These are phyloP conservation scores for Datnioides undecimradiatus DNA, from an alignment of 2,113 vertebrate genomes.

Conservation along the genomic window DNA sequence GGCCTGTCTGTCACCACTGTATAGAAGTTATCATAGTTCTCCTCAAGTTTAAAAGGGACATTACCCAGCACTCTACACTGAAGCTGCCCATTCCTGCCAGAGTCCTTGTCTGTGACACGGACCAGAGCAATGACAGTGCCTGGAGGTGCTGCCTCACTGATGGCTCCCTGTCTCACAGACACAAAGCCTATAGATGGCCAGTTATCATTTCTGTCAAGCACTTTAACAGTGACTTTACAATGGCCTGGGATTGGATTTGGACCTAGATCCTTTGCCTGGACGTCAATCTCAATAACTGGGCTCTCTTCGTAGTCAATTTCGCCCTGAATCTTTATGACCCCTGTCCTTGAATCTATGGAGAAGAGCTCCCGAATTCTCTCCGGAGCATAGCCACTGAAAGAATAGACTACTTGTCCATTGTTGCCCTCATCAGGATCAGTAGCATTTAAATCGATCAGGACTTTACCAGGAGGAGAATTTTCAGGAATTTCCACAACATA, in stretches of 20 bases:
- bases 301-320: conserved; percentile 98
- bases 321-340: conserved; percentile 95
- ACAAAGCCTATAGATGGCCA: conserved; percentile 96
- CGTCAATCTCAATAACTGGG: conserved; percentile 94
- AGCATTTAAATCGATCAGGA: conserved; percentile 95
- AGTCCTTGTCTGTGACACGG: conserved; percentile 95
- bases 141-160: conserved; percentile 96
- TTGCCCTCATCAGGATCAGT: conserved; percentile 97
- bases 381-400: conserved; percentile 94
- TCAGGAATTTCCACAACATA: conserved; percentile 96
- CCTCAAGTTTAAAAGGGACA: conserved; percentile 95
- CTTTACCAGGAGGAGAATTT: conserved; percentile 91
- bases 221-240: conserved; percentile 97
- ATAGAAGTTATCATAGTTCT: conserved; percentile 98
- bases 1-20: conserved; percentile 96
- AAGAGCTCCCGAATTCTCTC: conserved; percentile 96
- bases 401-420: conserved; percentile 96
- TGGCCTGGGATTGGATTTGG: conserved; percentile 98
- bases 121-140: conserved; percentile 97
- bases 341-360: conserved; percentile 95
- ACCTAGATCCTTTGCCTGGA: conserved; percentile 96
- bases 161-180: conserved; percentile 96
- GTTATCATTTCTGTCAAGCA: conserved; percentile 97
- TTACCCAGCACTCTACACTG: conserved; percentile 94
- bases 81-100: conserved; percentile 95